phyloP scores from a whole-genome alignment of 1,140 invertebrate genomes.

The Drosophila biarmipes region DNA sequence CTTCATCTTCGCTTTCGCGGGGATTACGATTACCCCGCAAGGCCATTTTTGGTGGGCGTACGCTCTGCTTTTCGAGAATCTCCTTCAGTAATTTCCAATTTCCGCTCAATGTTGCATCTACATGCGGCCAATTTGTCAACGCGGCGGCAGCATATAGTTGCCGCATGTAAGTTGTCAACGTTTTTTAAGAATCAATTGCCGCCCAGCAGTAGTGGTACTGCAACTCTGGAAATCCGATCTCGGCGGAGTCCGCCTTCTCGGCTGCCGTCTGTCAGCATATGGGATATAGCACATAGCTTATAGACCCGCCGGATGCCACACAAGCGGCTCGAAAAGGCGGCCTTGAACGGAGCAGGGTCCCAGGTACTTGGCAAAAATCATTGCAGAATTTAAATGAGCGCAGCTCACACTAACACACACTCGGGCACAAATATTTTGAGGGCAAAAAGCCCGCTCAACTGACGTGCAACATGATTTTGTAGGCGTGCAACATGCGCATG shows the following conservation, averaged over 20 bases:
- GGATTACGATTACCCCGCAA: constrained; percentile 37
- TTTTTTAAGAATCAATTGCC: constrained; percentile 81
- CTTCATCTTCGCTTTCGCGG: constrained; percentile 1
- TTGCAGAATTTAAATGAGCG: constrained; percentile 78
- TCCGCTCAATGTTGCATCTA: constrained; percentile 59
- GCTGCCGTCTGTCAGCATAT: constrained; percentile 75
- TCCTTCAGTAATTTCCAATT: constrained; percentile 80
- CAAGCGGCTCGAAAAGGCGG: constrained; percentile 57
- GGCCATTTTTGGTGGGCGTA: constrained; percentile 64
- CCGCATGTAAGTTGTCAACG: constrained; percentile 76
- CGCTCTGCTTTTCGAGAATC: constrained; percentile 33
- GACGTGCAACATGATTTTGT: constrained; percentile 84
- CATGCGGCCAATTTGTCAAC: constrained; percentile 72
- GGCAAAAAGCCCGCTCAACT: constrained; percentile 63
- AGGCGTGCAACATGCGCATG: constrained; percentile 84
- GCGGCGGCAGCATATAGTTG: constrained; percentile 67
- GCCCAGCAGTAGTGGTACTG: constrained; percentile 43
- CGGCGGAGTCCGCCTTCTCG: constrained; percentile 57
- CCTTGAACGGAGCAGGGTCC: constrained; percentile 53
- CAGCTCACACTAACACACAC: constrained; percentile 25
- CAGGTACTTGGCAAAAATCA: constrained; percentile 74
- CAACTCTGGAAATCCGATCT: constrained; percentile 65
- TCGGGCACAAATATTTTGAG: constrained; percentile 59
- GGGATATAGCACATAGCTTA: constrained; percentile 10
- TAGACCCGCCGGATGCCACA: constrained; percentile 40